phyloP scores from a whole-genome alignment of 37 sponge, comb jelly and placozoan species.

The Diacarnus erythraeanus region DNA sequence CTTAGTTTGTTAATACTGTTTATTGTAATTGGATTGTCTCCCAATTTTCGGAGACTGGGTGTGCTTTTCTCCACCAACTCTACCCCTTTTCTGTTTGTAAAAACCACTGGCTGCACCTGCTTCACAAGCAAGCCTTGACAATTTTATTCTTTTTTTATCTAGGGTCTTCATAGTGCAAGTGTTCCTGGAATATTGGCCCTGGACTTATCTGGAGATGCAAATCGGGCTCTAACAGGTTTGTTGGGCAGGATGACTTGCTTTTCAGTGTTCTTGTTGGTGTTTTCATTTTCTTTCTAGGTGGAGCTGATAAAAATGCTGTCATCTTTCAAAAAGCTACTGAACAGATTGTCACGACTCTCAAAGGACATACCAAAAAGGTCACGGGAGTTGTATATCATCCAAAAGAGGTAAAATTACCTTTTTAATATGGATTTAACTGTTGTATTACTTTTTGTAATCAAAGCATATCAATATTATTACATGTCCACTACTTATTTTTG shows the following conservation, averaged over 20 bases:
- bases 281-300: constrained; percentile 44
- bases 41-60: too few relatives aligned
- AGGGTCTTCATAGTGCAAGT: constrained; percentile 97
- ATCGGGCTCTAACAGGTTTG: constrained; percentile 82
- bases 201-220: constrained; percentile 82
- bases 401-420: constrained; percentile 50
- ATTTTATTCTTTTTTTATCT: not conserved
- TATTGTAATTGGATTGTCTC: too few relatives aligned
- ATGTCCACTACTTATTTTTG: not conserved
- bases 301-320: constrained; percentile 93
- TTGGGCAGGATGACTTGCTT: not conserved
- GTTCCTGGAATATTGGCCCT: constrained; percentile 93
- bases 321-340: constrained; percentile 87
- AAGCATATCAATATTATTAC: not conserved
- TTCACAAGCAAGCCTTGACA: too few relatives aligned
- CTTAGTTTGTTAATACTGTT: too few relatives aligned
- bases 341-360: constrained; percentile 88
- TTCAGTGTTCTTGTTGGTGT: not conserved
- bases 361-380: constrained; percentile 98
- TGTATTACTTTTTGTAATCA: not conserved
- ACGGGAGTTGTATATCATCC: constrained; percentile 89
- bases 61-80: too few relatives aligned
- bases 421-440: not conserved
- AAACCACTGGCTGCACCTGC: too few relatives aligned
- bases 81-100: too few relatives aligned